Evolutionary conservation across 2,113 vertebrate species (phyloP), one percentile per base, ranked within the genome.

Genomic region (Perognathus longimembris): DNA sequence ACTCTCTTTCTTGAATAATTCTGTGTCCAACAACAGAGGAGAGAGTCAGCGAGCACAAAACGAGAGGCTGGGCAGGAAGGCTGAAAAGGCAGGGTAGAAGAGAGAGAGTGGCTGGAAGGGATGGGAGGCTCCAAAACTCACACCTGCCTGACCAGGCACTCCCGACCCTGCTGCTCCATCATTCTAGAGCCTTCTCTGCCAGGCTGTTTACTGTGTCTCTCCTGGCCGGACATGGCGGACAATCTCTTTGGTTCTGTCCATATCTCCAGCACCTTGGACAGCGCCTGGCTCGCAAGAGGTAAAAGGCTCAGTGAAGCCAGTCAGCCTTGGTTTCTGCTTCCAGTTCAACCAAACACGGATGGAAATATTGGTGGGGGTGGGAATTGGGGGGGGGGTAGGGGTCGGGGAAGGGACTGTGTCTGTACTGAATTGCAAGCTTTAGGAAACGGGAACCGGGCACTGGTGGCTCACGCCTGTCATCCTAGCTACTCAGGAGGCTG

Each of bases 191-290:
- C 75, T 59, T 82, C 78, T 0, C 1, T 34, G n/a, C 63, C 38
- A 15, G 83, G 28, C 64, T 18, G 24, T 18, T 71, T 17, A 24
- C 73, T 10, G 22, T 10, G 4, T n/a, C 38, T n/a, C 12, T 24
- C 36, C 24, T 30, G 14, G 64, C 40, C 24, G 32, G 36, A 42
- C 34, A 12, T 5, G 40, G 59, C 28, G 40, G 75, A 42, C 6
- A 6, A 24, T 38, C 71, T 5, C 3, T 22, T 71, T 9, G 3
- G 26, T 3, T 42, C 45, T 3, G 6, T 18, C 78, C 57, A 6
- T 9, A 21, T 21, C 5, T 45, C 14, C 87, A 94, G 92, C 76
- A 92, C 95, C 87, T 15, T 28, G 80, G 90, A 89, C 76, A 86
- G 94, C 50, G 0, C 85, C 89, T 11, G 3, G 57, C n/a, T 6